A percentile compares a stretch with the other conserved stretches of the same genome.
phyloP scores from a whole-genome alignment of 2,888 invertebrate genomes.

The Amorpha juglandis region DNA sequence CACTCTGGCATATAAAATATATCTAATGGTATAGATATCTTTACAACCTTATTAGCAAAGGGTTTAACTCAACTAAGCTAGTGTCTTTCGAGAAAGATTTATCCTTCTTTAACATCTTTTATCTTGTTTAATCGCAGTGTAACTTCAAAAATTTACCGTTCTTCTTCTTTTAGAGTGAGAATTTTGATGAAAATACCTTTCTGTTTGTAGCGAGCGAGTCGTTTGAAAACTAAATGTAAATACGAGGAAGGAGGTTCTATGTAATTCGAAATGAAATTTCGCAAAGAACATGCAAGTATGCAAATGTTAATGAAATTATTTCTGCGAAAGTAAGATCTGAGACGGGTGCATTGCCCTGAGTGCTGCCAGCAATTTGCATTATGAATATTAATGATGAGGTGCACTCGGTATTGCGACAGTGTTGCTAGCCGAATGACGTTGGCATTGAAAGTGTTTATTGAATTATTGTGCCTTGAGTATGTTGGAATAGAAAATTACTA shows the following conservation, averaged over 20 bases:
- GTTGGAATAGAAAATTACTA: constrained; percentile 9
- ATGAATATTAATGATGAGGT: constrained; percentile 77
- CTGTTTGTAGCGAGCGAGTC: constrained; percentile 4
- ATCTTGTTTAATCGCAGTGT: background rate
- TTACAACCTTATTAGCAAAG: too few species aligned
- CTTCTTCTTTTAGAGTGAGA: background rate
- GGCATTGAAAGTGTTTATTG: constrained; percentile 31
- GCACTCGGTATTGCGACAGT: constrained; percentile 64
- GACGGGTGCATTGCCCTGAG: constrained; percentile 75
- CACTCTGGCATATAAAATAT: too few species aligned
- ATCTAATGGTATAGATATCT: too few species aligned
- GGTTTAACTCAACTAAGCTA: too few species aligned
- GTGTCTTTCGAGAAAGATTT: too few species aligned
- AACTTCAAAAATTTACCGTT: background rate
- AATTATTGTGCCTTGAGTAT: constrained; percentile 18
- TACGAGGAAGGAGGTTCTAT: constrained; percentile 47
- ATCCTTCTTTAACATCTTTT: too few species aligned
- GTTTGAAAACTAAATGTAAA: constrained; percentile 37
- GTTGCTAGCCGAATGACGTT: constrained; percentile 30
- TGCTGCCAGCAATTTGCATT: constrained; percentile 77
- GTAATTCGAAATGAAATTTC: constrained; percentile 62
- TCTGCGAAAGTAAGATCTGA: constrained; percentile 79
- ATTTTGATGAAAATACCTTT: constrained; percentile 12
- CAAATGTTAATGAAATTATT: constrained; percentile 82
- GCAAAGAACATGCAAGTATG: constrained; percentile 65